These are phyloP conservation scores for Parascotia fuliginaria DNA, from an alignment of 2,888 invertebrate species.

Conservation along the genomic window DNA sequence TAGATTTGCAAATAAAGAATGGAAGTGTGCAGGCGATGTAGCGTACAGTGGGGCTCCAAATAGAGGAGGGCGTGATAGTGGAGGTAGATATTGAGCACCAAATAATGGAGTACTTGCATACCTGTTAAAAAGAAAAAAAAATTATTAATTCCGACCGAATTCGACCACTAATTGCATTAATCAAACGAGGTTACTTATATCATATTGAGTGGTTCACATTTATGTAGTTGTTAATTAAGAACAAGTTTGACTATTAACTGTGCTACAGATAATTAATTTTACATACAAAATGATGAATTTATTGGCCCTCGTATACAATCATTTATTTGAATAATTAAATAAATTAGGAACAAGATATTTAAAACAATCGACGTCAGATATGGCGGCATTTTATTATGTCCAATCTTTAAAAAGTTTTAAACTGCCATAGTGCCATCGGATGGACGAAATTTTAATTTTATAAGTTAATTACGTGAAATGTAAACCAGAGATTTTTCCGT, in stretches of 20 bases:
- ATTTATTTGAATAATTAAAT: constrained; percentile 11
- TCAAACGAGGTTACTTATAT: constrained; percentile 15
- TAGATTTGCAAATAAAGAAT: constrained; percentile 93
- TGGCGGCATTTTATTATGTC: too few relatives aligned
- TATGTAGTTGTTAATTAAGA: constrained; percentile 18
- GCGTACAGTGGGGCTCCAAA: constrained; percentile 79
- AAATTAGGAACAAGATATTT: constrained; percentile 5
- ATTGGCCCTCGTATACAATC: constrained; percentile 8
- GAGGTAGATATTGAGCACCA: constrained; percentile 74
- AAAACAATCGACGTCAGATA: not conserved
- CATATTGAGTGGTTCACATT: constrained; percentile 3
- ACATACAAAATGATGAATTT: constrained; percentile 19
- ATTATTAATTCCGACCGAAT: not conserved
- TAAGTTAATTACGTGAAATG: too few relatives aligned
- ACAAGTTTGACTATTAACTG: constrained; percentile 13
- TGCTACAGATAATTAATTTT: constrained; percentile 13
- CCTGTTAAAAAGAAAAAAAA: constrained; percentile 52
- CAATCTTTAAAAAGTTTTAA: too few relatives aligned
- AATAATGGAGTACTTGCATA: constrained; percentile 76
- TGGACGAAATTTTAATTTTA: too few relatives aligned
- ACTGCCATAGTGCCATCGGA: too few relatives aligned
- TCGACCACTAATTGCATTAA: constrained; percentile 16
- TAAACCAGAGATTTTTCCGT: too few relatives aligned
- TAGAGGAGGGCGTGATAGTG: constrained; percentile 68
- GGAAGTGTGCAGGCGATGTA: constrained; percentile 89